Evolutionary conservation across 2,888 invertebrate species (phyloP).

Genomic region (Alitta virens): DNA sequence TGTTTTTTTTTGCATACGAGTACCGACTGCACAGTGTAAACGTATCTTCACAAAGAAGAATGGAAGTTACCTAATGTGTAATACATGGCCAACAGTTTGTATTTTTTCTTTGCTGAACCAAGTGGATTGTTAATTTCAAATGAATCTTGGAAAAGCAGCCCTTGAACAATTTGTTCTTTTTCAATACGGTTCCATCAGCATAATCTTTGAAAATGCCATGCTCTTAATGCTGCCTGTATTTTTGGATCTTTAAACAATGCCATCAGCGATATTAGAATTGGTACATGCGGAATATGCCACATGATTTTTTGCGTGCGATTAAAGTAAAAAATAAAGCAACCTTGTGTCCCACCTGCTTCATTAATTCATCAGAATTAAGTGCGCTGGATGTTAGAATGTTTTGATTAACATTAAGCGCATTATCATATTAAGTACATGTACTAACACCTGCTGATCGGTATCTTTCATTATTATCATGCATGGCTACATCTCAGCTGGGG

Average conservation of each 20-base stretch:
- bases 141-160: constrained; percentile 9
- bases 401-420: too few relatives aligned
- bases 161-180: background rate
- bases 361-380: too few relatives aligned
- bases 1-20: background rate
- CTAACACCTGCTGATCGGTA: too few relatives aligned
- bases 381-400: too few relatives aligned
- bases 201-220: background rate
- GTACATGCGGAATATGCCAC: background rate
- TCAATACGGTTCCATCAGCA: background rate
- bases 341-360: too few relatives aligned
- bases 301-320: too few relatives aligned
- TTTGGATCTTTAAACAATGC: background rate
- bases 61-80: constrained; percentile 17
- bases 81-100: constrained; percentile 21
- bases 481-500: too few relatives aligned
- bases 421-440: too few relatives aligned
- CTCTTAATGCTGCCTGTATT: background rate
- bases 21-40: constrained; percentile 14
- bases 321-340: too few relatives aligned
- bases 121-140: constrained; percentile 24
- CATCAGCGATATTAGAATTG: background rate
- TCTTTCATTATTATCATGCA: too few relatives aligned
- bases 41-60: background rate
- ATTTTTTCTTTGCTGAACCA: constrained; percentile 23